These are phyloP conservation scores for Tetragonula carbonaria DNA, from an alignment of 2,888 invertebrate genomes.

Conservation along the genomic window DNA sequence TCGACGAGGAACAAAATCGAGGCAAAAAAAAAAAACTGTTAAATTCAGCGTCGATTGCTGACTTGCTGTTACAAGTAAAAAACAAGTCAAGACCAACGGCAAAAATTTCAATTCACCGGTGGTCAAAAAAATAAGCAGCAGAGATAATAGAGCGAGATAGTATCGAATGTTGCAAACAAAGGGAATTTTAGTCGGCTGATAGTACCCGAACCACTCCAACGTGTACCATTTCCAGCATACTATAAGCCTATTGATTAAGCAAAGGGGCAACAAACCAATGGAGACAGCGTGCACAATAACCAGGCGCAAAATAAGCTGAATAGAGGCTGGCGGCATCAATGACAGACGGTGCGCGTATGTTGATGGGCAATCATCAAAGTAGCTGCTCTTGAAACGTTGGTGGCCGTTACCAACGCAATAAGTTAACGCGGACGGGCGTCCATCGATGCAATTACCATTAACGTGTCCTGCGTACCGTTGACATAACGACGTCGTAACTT, in stretches of 20 bases:
- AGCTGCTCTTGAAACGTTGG: neutral
- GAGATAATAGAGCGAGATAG: neutral
- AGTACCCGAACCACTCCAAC: neutral
- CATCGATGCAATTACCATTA: conserved; percentile 66
- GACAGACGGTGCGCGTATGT: neutral
- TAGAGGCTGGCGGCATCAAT: conserved; percentile 6
- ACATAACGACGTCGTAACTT: conserved; percentile 66
- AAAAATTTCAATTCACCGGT: too few relatives aligned
- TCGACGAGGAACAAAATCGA: too few relatives aligned
- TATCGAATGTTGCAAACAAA: neutral
- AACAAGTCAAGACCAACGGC: too few relatives aligned
- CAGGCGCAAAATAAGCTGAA: conserved; percentile 1
- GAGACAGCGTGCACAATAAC: neutral
- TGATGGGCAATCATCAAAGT: conserved; percentile 30
- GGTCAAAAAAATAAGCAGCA: too few relatives aligned
- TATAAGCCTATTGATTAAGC: neutral
- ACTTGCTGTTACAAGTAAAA: too few relatives aligned
- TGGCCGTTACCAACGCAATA: conserved; percentile 24
- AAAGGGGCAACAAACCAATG: neutral
- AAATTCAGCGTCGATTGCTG: too few relatives aligned
- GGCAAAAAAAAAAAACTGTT: neutral
- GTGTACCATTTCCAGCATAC: too few relatives aligned
- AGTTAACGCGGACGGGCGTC: conserved; percentile 44
- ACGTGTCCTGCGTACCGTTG: conserved; percentile 53
- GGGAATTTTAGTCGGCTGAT: neutral